Conservation (phyloP, 2,888 invertebrate genomes). For the Caenorhabditis doughertyi region DNA sequence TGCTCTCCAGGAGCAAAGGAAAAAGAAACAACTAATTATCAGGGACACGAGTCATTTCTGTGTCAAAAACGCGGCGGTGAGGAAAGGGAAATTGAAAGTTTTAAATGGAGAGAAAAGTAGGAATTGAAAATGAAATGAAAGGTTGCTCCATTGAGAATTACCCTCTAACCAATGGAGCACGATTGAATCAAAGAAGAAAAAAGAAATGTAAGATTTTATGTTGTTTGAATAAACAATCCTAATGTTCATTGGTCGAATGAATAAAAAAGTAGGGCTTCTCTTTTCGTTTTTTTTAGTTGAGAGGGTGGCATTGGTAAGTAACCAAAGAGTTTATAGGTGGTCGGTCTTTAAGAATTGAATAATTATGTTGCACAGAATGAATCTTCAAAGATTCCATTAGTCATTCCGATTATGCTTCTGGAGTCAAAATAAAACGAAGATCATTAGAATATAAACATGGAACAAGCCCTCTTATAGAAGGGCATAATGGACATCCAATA, state of each 20-base stretch:
- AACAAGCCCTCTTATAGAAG: too few relatives aligned
- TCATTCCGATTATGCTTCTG: too few relatives aligned
- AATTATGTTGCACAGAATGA: neutral
- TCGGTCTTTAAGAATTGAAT: slow-evolving; percentile 6
- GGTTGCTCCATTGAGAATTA: too few relatives aligned
- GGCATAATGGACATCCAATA: too few relatives aligned
- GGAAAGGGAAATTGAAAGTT: neutral
- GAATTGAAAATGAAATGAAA: too few relatives aligned
- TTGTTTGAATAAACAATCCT: slow-evolving; percentile 10
- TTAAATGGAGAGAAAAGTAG: neutral
- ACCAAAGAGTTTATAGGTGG: neutral
- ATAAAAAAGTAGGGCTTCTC: slow-evolving; percentile 28
- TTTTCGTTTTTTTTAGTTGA: neutral
- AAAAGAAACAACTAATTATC: slow-evolving; percentile 55
- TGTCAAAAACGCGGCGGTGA: slow-evolving; percentile 20
- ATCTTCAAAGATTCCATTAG: slow-evolving; percentile 9
- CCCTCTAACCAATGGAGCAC: neutral
- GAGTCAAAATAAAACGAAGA: too few relatives aligned
- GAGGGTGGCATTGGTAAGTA: slow-evolving; percentile 34
- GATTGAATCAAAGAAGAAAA: neutral
- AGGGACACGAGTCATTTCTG: slow-evolving; percentile 36
- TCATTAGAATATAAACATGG: too few relatives aligned
- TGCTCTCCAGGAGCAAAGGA: slow-evolving; percentile 5
- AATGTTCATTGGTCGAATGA: slow-evolving; percentile 37
- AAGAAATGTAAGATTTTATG: too few relatives aligned